These are phyloP conservation scores for Tauraco hartlaubi DNA, from an alignment of 2,797 vertebrate species.

Conservation along the genomic window DNA sequence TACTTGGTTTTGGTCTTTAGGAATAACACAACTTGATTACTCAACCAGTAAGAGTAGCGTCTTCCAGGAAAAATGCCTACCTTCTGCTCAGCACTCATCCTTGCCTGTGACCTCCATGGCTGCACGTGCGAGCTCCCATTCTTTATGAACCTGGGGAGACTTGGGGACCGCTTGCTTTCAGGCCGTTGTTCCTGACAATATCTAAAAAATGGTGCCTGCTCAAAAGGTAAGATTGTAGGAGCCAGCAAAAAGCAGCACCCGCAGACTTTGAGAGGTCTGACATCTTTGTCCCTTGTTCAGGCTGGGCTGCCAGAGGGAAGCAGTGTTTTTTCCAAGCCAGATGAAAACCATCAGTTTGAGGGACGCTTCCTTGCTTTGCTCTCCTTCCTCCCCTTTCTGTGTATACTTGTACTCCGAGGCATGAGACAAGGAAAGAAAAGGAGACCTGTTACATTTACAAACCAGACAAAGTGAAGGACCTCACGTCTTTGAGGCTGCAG, in stretches of 20 bases:
- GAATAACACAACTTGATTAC: background rate
- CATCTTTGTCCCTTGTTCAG: background rate
- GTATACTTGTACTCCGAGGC: rapidly evolving
- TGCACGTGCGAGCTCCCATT: background rate
- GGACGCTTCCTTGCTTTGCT: background rate
- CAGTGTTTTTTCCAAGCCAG: background rate
- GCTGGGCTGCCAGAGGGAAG: background rate
- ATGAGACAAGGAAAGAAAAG: background rate
- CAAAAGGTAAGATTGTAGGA: background rate
- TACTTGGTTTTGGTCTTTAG: background rate
- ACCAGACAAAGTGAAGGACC: background rate
- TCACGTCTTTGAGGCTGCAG: background rate
- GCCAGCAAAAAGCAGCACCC: background rate
- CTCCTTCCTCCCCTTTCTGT: background rate
- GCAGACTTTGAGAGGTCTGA: background rate
- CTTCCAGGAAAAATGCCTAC: background rate
- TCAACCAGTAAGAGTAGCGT: background rate
- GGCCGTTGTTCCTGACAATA: rapidly evolving
- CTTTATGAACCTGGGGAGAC: background rate
- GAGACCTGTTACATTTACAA: background rate
- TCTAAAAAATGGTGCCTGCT: background rate
- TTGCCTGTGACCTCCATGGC: background rate
- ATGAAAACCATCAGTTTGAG: background rate
- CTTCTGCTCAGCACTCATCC: background rate
- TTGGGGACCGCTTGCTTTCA: background rate